Percentiles rank a stretch among this genome's conserved stretches.
phyloP scores from a whole-genome alignment of 2,113 vertebrate species.

The Channa maculata region DNA sequence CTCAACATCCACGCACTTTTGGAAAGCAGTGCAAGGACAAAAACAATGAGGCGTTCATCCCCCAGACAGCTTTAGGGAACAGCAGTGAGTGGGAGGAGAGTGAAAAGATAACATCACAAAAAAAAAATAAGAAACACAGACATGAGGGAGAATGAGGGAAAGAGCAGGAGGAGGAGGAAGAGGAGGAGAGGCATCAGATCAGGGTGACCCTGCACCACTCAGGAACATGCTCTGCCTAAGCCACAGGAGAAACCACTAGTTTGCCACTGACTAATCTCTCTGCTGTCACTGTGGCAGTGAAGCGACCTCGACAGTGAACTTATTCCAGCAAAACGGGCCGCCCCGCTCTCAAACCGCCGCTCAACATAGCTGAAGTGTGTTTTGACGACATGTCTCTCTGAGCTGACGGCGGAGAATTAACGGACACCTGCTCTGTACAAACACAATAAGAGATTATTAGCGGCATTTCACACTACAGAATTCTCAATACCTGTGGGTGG shows the following conservation, averaged over 20 bases:
- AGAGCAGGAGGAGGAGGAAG: constrained; percentile 58
- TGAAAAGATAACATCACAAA: constrained; percentile 81
- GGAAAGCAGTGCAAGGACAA: constrained; percentile 76
- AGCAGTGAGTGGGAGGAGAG: constrained; percentile 80
- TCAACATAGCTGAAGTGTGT: constrained; percentile 26
- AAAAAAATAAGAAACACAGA: constrained; percentile 58
- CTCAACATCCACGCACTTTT: constrained; percentile 59
- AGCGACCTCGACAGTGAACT: constrained; percentile 57
- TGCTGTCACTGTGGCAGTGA: constrained; percentile 54
- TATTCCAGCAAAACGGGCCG: constrained; percentile 26
- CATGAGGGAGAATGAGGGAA: constrained; percentile 55
- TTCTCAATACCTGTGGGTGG: neutral
- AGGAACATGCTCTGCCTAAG: constrained; percentile 77
- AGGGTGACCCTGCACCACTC: constrained; percentile 80
- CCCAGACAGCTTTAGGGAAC: constrained; percentile 80
- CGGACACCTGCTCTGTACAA: constrained; percentile 27
- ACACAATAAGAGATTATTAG: constrained; percentile 8
- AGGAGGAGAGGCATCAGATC: constrained; percentile 75
- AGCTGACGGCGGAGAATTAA: constrained; percentile 11
- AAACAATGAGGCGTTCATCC: constrained; percentile 82
- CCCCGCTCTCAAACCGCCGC: constrained; percentile 15
- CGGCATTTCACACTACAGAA: neutral
- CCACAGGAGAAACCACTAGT: constrained; percentile 66
- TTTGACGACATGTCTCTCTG: constrained; percentile 21
- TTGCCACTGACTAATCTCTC: constrained; percentile 68